Evolutionary conservation across 2,113 vertebrate genomes (phyloP).

Genomic region (Eretmochelys imbricata): DNA sequence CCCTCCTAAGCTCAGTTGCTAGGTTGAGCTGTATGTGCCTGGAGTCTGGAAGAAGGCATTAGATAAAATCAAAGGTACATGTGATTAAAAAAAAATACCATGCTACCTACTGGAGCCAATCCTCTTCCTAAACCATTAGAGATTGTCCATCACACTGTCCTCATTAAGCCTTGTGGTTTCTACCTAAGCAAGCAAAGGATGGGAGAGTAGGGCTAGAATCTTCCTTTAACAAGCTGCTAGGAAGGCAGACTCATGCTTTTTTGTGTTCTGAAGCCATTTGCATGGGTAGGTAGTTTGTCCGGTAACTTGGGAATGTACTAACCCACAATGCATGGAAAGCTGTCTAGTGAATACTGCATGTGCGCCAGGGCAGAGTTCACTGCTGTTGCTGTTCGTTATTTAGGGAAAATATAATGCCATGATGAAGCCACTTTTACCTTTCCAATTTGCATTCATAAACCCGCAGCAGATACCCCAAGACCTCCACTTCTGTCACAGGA

Average conservation of each 20-base stretch:
- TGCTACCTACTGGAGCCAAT: not conserved
- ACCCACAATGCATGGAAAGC: constrained; percentile 36
- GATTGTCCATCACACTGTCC: not conserved
- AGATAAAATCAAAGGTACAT: not conserved
- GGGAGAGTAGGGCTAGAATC: not conserved
- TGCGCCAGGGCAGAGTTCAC: not conserved
- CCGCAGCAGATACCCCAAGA: not conserved
- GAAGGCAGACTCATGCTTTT: not conserved
- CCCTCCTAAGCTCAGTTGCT: not conserved
- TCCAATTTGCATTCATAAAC: constrained; percentile 18
- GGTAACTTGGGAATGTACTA: constrained; percentile 72
- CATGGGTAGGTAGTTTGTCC: constrained; percentile 6
- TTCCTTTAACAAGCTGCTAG: not conserved
- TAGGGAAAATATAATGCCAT: not conserved
- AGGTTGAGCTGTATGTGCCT: not conserved
- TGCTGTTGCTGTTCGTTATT: constrained; percentile 74
- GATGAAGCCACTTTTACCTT: not conserved
- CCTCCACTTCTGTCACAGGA: not conserved
- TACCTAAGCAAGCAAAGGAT: not conserved
- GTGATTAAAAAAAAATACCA: not conserved
- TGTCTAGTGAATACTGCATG: not conserved
- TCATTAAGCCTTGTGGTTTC: not conserved
- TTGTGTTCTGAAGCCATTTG: not conserved
- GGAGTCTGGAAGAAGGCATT: not conserved
- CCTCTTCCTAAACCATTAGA: fast-evolving